phyloP scores from a whole-genome alignment of 2,797 vertebrate species.

The Xenops minutus region DNA sequence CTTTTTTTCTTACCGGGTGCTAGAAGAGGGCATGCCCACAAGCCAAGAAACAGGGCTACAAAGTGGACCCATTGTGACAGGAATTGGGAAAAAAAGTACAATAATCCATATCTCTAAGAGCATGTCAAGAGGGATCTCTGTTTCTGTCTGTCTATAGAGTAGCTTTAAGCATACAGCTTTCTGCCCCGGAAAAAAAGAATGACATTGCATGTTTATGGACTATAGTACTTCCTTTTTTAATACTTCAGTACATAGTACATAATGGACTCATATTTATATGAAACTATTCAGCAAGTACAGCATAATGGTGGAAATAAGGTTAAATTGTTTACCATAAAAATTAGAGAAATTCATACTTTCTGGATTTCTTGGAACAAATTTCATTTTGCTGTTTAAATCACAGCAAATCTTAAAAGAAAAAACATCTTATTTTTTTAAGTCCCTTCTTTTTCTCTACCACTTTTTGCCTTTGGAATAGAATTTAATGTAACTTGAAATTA shows the following conservation, averaged over 20 bases:
- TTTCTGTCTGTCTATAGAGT: constrained; percentile 11
- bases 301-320: background rate
- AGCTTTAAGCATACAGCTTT: constrained; percentile 3
- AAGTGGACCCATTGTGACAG: constrained; percentile 42
- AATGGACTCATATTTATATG: background rate
- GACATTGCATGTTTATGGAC: background rate
- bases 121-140: constrained; percentile 24
- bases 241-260: background rate
- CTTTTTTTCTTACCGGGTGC: background rate
- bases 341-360: background rate
- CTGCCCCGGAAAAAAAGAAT: background rate
- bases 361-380: background rate
- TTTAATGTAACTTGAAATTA: background rate
- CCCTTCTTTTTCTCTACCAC: background rate
- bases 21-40: background rate
- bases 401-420: background rate
- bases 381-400: background rate
- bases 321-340: background rate
- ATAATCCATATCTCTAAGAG: background rate
- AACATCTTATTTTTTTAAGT: background rate
- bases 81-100: constrained; percentile 6
- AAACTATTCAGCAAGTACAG: background rate
- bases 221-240: background rate
- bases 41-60: background rate
- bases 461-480: background rate